phyloP scores from a whole-genome alignment of 2,113 vertebrate genomes.

The Marmota flaviventris region DNA sequence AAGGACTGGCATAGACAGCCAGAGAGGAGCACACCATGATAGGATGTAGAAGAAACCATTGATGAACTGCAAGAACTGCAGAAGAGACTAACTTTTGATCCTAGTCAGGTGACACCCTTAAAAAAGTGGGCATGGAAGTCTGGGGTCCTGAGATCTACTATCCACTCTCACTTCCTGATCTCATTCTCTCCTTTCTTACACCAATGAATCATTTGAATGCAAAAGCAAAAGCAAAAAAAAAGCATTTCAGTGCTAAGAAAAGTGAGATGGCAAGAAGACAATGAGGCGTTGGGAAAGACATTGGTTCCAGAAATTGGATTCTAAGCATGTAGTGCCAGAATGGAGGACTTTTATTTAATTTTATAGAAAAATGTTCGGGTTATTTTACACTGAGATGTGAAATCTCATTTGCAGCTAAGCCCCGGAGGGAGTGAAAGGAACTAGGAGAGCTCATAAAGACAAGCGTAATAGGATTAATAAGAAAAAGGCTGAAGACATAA shows the following conservation, averaged over 20 bases:
- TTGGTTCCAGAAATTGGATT: slow-evolving; percentile 87
- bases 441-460: slow-evolving; percentile 89
- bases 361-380: slow-evolving; percentile 88
- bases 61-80: background rate
- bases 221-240: slow-evolving; percentile 49
- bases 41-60: background rate
- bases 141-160: background rate
- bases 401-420: slow-evolving; percentile 89
- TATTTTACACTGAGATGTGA: slow-evolving; percentile 89
- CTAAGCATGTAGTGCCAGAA: slow-evolving; percentile 85
- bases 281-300: slow-evolving; percentile 82
- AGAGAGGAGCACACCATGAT: background rate
- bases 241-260: slow-evolving; percentile 68
- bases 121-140: background rate
- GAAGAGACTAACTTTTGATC: background rate
- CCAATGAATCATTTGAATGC: slow-evolving; percentile 63
- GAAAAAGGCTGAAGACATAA: slow-evolving; percentile 86
- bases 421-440: slow-evolving; percentile 86
- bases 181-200: background rate
- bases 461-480: slow-evolving; percentile 90
- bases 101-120: background rate
- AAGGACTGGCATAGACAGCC: background rate
- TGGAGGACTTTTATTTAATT: slow-evolving; percentile 90
- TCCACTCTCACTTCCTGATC: background rate
- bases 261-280: slow-evolving; percentile 79